Evolutionary conservation across 2,113 vertebrate genomes (phyloP).

Genomic region (Heterocephalus glaber): DNA sequence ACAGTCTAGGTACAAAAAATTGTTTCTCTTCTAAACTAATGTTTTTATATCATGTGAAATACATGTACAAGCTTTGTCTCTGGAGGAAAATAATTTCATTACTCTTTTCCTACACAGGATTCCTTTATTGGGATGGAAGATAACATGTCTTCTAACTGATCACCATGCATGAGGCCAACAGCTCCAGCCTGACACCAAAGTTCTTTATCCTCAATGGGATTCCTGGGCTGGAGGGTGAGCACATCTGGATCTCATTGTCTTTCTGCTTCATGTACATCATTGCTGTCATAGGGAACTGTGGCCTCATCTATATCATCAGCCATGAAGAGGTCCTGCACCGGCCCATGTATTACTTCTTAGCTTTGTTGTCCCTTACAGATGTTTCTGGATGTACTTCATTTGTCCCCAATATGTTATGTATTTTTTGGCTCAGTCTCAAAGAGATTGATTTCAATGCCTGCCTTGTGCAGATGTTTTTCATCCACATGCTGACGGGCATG

Average conservation of each 20-base stretch:
- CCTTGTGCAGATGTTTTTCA: conserved; percentile 73
- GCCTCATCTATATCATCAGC: conserved; percentile 58
- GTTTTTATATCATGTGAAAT: neutral
- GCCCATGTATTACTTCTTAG: conserved; percentile 72
- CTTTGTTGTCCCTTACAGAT: conserved; percentile 64
- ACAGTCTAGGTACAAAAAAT: neutral
- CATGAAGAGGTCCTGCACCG: conserved; percentile 25
- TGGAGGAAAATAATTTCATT: neutral
- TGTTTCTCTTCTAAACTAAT: neutral
- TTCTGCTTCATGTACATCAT: conserved; percentile 67
- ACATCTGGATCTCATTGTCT: conserved; percentile 68
- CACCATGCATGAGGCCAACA: conserved; percentile 32
- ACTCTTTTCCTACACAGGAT: neutral
- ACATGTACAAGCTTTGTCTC: neutral
- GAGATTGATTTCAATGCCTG: conserved; percentile 73
- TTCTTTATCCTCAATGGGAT: conserved; percentile 63
- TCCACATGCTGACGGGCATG: conserved; percentile 65
- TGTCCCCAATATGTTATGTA: conserved; percentile 66
- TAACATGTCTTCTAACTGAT: neutral
- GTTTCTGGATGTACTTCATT: conserved; percentile 34
- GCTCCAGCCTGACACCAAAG: conserved; percentile 17
- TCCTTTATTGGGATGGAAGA: neutral
- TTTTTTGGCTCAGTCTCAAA: conserved; percentile 62
- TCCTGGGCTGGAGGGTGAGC: conserved; percentile 44
- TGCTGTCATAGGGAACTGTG: conserved; percentile 1